Conservation (phyloP, 1,140 invertebrate species). For the Ostrea edulis region DNA sequence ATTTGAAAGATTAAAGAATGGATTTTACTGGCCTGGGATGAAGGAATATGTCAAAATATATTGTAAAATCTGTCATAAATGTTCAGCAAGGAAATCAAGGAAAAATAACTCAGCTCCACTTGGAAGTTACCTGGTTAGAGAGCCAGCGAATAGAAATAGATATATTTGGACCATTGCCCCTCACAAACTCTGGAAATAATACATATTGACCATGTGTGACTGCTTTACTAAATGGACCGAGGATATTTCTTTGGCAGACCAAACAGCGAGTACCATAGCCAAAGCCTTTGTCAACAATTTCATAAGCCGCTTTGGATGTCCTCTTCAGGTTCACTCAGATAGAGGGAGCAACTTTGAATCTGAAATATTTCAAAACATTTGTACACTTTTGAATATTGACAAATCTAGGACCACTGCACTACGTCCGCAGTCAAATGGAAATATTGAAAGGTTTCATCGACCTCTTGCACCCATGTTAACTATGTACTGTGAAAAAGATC, state of each 20-base stretch:
- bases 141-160: too few relatives aligned
- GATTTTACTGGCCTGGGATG: slow-evolving; percentile 8
- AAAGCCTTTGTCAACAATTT: slow-evolving; percentile 51
- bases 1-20: not conserved
- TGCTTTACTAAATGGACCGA: slow-evolving; percentile 67
- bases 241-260: slow-evolving; percentile 58
- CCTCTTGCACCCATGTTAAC: slow-evolving; percentile 62
- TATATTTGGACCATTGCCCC: not conserved
- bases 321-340: slow-evolving; percentile 52
- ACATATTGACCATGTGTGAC: not conserved
- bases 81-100: too few relatives aligned
- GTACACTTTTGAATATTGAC: too few relatives aligned
- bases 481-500: slow-evolving; percentile 54
- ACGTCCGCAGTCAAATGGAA: slow-evolving; percentile 56
- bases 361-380: too few relatives aligned
- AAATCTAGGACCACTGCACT: too few relatives aligned
- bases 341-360: slow-evolving; percentile 61
- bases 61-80: too few relatives aligned
- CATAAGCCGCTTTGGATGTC: slow-evolving; percentile 54
- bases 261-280: slow-evolving; percentile 54
- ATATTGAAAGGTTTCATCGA: slow-evolving; percentile 69
- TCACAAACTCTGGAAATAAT: not conserved
- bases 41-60: too few relatives aligned
- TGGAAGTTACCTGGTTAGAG: too few relatives aligned
- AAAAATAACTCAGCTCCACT: too few relatives aligned